These are phyloP conservation scores for Drosophila falleni DNA, from an alignment of 2,888 invertebrate species.

Conservation along the genomic window DNA sequence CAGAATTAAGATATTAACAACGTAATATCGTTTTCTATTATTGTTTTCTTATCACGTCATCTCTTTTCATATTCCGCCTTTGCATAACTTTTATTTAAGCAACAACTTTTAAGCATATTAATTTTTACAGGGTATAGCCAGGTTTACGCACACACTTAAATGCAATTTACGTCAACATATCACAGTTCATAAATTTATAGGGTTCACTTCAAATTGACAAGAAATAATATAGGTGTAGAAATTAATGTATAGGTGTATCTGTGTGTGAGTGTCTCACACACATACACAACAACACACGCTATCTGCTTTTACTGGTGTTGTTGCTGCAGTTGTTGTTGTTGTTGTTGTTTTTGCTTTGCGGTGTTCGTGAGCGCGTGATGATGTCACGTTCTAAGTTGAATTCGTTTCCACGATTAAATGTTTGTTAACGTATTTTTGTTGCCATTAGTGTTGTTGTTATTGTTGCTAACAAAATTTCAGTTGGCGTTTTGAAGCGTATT, in stretches of 20 bases:
- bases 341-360: conserved; percentile 23
- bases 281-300: conserved; percentile 42
- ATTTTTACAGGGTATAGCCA: conserved; percentile 30
- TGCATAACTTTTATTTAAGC: not conserved
- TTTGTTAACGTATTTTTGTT: conserved; percentile 65
- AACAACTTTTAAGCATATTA: not conserved
- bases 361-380: conserved; percentile 74
- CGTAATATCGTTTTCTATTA: not conserved
- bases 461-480: conserved; percentile 32
- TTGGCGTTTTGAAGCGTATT: conserved; percentile 51
- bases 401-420: conserved; percentile 72
- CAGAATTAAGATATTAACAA: not conserved
- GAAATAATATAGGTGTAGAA: conserved; percentile 35
- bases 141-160: conserved; percentile 17
- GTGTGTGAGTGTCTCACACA: conserved; percentile 8
- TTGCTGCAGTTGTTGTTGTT: conserved; percentile 29
- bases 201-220: conserved; percentile 55
- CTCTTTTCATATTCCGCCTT: not conserved
- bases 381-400: conserved; percentile 80
- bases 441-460: conserved; percentile 20
- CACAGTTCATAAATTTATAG: conserved; percentile 54
- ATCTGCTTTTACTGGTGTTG: conserved; percentile 46
- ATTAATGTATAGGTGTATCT: not conserved
- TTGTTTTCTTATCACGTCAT: not conserved
- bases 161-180: conserved; percentile 27